These are phyloP conservation scores for Tortrix viridana DNA, from an alignment of 2,888 invertebrate species.

Conservation along the genomic window DNA sequence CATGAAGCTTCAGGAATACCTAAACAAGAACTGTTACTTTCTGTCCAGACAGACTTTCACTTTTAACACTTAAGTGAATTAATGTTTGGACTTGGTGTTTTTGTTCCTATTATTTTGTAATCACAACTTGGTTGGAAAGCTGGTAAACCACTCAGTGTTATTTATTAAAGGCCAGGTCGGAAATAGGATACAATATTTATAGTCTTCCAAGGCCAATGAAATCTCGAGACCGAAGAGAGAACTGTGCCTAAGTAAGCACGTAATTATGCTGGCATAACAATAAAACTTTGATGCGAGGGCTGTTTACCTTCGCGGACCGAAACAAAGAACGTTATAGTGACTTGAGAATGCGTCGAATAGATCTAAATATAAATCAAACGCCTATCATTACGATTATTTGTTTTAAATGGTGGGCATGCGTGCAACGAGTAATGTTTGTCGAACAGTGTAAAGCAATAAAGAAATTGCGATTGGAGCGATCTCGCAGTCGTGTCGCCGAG, in stretches of 20 bases:
- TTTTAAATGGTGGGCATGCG: constrained; percentile 59
- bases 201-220: constrained; percentile 62
- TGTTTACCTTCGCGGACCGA: constrained; percentile 51
- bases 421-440: constrained; percentile 62
- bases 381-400: constrained; percentile 53
- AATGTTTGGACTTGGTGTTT: constrained; percentile 9
- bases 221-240: constrained; percentile 52
- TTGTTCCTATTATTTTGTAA: not conserved
- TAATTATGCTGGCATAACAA: constrained; percentile 50
- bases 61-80: constrained; percentile 38
- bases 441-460: constrained; percentile 72
- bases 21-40: constrained; percentile 29
- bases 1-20: not conserved
- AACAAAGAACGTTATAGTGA: constrained; percentile 61
- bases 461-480: constrained; percentile 59
- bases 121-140: too few species aligned
- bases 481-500: constrained; percentile 32
- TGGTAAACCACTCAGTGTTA: too few species aligned
- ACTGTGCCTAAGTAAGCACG: constrained; percentile 46
- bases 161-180: constrained; percentile 38
- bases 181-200: constrained; percentile 61
- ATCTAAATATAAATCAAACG: constrained; percentile 43
- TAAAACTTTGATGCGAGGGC: constrained; percentile 61
- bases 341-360: constrained; percentile 47
- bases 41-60: constrained; percentile 45